These are phyloP conservation scores for Andrena camellia DNA, from an alignment of 2,888 invertebrate genomes.

Conservation along the genomic window DNA sequence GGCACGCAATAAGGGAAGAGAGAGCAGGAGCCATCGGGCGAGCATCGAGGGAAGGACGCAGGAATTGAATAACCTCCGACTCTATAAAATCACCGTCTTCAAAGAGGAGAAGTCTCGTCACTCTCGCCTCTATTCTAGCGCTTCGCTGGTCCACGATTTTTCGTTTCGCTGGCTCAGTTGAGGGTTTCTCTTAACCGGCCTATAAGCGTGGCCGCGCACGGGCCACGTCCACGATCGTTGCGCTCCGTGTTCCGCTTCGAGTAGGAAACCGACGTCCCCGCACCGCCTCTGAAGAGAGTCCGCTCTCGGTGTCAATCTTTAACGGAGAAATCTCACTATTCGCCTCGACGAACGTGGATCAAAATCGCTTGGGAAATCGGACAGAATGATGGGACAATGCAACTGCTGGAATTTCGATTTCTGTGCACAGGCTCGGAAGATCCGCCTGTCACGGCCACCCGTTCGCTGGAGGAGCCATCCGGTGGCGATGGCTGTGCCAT, in stretches of 20 bases:
- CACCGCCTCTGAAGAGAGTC: slow-evolving; percentile 17
- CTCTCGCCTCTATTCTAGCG: neutral
- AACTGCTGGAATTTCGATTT: slow-evolving; percentile 21
- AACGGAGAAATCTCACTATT: slow-evolving; percentile 16
- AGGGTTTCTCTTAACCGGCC: slow-evolving; percentile 35
- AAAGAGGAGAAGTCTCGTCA: neutral
- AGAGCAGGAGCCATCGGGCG: slow-evolving; percentile 11
- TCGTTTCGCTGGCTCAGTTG: neutral
- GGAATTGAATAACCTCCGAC: slow-evolving; percentile 39
- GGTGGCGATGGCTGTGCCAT: slow-evolving; percentile 34
- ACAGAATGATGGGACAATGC: neutral
- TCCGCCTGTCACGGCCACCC: slow-evolving; percentile 18
- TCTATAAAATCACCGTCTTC: neutral
- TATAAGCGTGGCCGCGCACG: slow-evolving; percentile 1
- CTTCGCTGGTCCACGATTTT: neutral
- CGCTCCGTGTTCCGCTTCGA: neutral
- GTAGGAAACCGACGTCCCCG: neutral
- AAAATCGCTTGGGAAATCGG: neutral
- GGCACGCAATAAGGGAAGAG: slow-evolving; percentile 1
- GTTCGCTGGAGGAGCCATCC: slow-evolving; percentile 28
- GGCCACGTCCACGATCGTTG: neutral
- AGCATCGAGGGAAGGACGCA: neutral
- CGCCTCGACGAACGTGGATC: neutral
- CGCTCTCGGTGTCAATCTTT: slow-evolving; percentile 26
- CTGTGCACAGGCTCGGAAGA: slow-evolving; percentile 3